Evolutionary conservation across 2,888 invertebrate genomes (phyloP), one percentile per base, ranked within the genome.

Genomic region (Tipula vernalis): DNA sequence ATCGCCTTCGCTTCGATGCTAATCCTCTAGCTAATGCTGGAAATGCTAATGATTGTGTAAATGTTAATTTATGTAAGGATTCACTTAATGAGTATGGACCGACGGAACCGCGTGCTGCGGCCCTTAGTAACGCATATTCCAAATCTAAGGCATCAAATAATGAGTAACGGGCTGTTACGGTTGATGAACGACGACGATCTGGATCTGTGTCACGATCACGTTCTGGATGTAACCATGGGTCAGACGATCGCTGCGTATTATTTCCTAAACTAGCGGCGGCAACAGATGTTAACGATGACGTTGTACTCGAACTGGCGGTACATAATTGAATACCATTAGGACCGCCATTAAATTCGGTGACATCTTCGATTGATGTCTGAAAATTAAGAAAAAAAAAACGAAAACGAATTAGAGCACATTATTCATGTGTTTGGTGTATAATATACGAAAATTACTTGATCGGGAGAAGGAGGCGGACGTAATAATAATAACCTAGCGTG

Each of bases 41-140:
- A 90, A 95, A 95, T 0, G 95, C 95, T 87, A 95, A 90, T 89
- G 95, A 95, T 91, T 95, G 95, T 12, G 95, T 95, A 90, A 95
- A 95, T 84, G 95, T 95, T 89, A 95, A 91, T 91, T 95, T 95
- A 91, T 95, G 95, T 88, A 95, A 92, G 87, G 95, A 95, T 90
- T 95, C 95, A 88, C 95, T 95, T 8, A 95, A 91, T 44, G 94
- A 94, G 89, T 95, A 95, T 0, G 95, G 95, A 3, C 95, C 95
- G 42, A 95, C 95, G 86, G 95, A 95, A 86, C 95, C 95, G 36
- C 95, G 92, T 0, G 95, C 95, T 1, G 95, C 95, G 0, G 95
- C 95, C 47, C 95, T 91, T 86, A 95, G 90, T 12, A 95, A 91
- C 4, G 95, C 95, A 91, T 95, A 95, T 90, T 95, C 95, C 88